phyloP scores from a whole-genome alignment of 2,113 vertebrate genomes.

The Tragulus kanchil region DNA sequence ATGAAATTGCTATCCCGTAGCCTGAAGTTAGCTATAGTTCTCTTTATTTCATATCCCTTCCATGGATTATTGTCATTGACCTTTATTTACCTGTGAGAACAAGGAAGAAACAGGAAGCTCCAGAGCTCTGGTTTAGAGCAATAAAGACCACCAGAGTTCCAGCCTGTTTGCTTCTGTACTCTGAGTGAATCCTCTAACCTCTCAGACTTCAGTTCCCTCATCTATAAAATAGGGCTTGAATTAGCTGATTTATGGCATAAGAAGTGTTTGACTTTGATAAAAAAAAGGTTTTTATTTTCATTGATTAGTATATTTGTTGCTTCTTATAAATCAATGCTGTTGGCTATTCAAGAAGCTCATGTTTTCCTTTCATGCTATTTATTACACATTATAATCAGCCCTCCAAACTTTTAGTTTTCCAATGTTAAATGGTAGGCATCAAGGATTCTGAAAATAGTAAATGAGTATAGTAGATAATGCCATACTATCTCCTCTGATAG shows the following conservation, averaged over 20 bases:
- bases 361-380: constrained; percentile 24
- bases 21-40: not conserved
- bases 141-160: not conserved
- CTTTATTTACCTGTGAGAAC: not conserved
- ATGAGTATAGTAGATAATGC: not conserved
- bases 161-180: not conserved
- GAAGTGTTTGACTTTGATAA: constrained; percentile 11
- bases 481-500: not conserved
- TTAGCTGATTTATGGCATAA: not conserved
- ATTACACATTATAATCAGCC: not conserved
- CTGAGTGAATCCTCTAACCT: not conserved
- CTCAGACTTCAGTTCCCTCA: not conserved
- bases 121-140: not conserved
- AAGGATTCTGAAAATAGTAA: constrained; percentile 49
- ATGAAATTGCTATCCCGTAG: not conserved
- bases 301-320: not conserved
- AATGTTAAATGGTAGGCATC: constrained; percentile 35
- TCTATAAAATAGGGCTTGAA: not conserved
- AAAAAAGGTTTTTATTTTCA: not conserved
- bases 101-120: not conserved
- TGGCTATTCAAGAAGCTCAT: not conserved
- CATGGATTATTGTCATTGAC: not conserved
- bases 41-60: not conserved
- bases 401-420: constrained; percentile 5
- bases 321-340: constrained; percentile 42